Evolutionary conservation across 2,113 vertebrate species (phyloP).

Genomic region (Takifugu bimaculatus): DNA sequence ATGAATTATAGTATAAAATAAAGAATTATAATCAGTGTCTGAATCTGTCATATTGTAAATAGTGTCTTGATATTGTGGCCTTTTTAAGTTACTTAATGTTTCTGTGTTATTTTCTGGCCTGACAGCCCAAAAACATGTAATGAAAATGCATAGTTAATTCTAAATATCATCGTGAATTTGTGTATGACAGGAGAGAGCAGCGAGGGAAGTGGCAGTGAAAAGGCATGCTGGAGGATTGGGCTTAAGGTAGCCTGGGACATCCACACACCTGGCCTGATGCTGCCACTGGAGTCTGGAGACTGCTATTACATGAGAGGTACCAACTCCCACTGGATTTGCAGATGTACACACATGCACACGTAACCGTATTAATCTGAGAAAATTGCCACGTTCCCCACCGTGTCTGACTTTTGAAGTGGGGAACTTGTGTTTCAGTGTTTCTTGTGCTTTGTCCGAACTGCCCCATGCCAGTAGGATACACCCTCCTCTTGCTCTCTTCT

Average conservation of each 20-base stretch:
- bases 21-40: no score
- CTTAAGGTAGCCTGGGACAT: conserved; percentile 98
- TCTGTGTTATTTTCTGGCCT: no score
- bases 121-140: no score
- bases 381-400: conserved; percentile 7
- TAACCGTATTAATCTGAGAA: conserved; percentile 24
- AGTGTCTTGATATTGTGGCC: no score
- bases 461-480: conserved; percentile 42
- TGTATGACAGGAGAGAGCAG: conserved; percentile 64
- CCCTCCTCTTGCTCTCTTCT: conserved; percentile 26
- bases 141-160: not conserved
- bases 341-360: conserved; percentile 9
- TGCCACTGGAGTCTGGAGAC: conserved; percentile 92
- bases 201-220: conserved; percentile 76
- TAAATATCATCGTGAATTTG: conserved; percentile 4
- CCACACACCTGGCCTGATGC: conserved; percentile 88
- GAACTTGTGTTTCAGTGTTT: conserved; percentile 37
- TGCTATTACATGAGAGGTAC: conserved; percentile 84
- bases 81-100: no score
- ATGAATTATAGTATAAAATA: no score
- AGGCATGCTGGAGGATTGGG: conserved; percentile 84
- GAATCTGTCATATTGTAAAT: no score
- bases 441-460: conserved; percentile 52
- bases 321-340: conserved; percentile 9
- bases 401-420: conserved; percentile 37